These are phyloP conservation scores for Syritta pipiens DNA, from an alignment of 2,888 invertebrate genomes.

Conservation along the genomic window DNA sequence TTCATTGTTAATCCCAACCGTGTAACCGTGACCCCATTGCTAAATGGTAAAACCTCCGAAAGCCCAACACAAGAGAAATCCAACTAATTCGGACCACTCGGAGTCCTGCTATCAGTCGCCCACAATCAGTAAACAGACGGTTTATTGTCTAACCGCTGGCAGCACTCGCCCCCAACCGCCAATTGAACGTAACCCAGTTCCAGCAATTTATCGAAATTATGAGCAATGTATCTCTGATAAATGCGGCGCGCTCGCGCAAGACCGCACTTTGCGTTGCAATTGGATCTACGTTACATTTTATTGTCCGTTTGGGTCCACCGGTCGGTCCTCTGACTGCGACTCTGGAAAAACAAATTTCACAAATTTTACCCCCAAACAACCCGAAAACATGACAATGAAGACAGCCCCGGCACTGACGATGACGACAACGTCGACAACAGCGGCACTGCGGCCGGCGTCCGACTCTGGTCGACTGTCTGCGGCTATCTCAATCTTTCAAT, in stretches of 20 bases:
- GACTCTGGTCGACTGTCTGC: slow-evolving; percentile 6
- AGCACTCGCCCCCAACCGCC: slow-evolving; percentile 40
- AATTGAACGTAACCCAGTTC: slow-evolving; percentile 67
- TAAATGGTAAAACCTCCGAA: slow-evolving; percentile 48
- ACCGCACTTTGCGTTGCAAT: slow-evolving; percentile 66
- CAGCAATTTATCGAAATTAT: slow-evolving; percentile 68
- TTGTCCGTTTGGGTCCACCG: slow-evolving; percentile 54
- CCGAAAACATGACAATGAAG: slow-evolving; percentile 61
- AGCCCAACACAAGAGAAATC: slow-evolving; percentile 50
- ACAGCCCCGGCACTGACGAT: slow-evolving; percentile 28
- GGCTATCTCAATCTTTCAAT: slow-evolving; percentile 68
- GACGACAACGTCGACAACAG: slow-evolving; percentile 13
- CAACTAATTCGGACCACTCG: slow-evolving; percentile 65
- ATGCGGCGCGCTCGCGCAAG: slow-evolving; percentile 16
- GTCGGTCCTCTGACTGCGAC: slow-evolving; percentile 47
- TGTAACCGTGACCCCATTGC: slow-evolving; percentile 65
- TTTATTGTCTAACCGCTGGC: slow-evolving; percentile 68
- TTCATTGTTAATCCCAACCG: slow-evolving; percentile 65
- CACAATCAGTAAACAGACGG: slow-evolving; percentile 67
- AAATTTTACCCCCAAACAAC: slow-evolving; percentile 61
- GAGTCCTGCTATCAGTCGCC: slow-evolving; percentile 61
- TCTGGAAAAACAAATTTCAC: slow-evolving; percentile 60
- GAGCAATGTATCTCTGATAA: slow-evolving; percentile 65
- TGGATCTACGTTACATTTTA: slow-evolving; percentile 63
- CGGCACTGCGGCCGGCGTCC: slow-evolving; percentile 16